phyloP scores from a whole-genome alignment of 1,140 invertebrate genomes.

The Brachionus rotundiformis region DNA sequence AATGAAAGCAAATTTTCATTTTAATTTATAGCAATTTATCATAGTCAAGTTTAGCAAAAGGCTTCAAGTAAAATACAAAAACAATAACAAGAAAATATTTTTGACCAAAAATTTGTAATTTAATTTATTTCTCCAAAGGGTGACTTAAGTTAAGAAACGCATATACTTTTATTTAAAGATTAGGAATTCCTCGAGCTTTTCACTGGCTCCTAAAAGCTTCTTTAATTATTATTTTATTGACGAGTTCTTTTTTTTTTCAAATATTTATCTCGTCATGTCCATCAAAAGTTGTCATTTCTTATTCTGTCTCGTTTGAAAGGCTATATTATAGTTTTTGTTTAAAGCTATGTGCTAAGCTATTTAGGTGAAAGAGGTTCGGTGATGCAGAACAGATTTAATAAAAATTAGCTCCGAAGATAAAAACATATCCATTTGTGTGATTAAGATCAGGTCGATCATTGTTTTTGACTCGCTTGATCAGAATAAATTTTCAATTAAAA shows the following conservation, averaged over 20 bases:
- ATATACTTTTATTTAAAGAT: not conserved
- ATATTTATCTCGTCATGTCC: constrained; percentile 18
- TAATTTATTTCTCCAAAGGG: constrained; percentile 11
- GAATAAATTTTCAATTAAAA: not conserved
- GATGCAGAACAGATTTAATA: not conserved
- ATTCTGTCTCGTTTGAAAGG: constrained; percentile 3
- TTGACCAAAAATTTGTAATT: constrained; percentile 9
- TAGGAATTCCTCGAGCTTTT: not conserved
- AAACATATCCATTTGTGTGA: constrained; percentile 19
- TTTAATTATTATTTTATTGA: not conserved
- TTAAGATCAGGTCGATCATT: not conserved
- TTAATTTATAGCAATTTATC: constrained; percentile 46
- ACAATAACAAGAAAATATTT: constrained; percentile 45
- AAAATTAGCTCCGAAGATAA: not conserved
- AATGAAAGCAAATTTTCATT: constrained; percentile 14
- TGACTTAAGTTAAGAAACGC: not conserved
- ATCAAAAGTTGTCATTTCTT: not conserved
- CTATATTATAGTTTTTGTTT: not conserved
- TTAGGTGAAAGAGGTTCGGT: not conserved
- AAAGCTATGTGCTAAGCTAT: not conserved
- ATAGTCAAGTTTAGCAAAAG: not conserved
- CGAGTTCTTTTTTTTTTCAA: constrained; percentile 8
- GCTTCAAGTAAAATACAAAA: constrained; percentile 40
- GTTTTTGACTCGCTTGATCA: not conserved
- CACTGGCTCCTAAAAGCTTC: not conserved